Base-by-base conservation (phyloP, 1,140 invertebrate genomes). In the Calycopis cecrops region DNA sequence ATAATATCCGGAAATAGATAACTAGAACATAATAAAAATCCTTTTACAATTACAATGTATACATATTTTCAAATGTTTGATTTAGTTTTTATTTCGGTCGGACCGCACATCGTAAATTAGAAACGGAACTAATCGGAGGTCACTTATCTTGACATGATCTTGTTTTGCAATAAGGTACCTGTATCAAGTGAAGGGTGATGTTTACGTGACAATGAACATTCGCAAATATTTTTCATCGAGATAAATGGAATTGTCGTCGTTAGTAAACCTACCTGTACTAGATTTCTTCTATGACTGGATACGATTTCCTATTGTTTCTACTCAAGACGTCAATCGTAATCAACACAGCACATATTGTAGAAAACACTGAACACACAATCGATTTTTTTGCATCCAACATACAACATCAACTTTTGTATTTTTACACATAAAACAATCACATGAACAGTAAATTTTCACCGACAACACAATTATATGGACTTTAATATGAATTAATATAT, bases 281-380 rank as follows among this genome's bases (percentile, higher is more conserved):
- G 9, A 34, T 54, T 35, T 54, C 48, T 48, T 58, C 42, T 60
- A 16, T 14, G 17, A 44, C 16, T 44, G 9, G 40, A 44, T 62
- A 63, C 62, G 59, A 78, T 82, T 79, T 76, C 73, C 75, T 84
- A 74, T 78, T 81, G 76, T 82, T 85, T 67, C 40, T 60, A 63
- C 67, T 73, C 65, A 66, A 82, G 73, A 82, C 78, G 79, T 83
- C 80, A 86, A 77, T 77, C 72, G 79, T 73, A 79, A 83, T 86
- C 72, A 85, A 81, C 79, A 85, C 78, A 71, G 72, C 78, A 82
- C 80, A 84, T 86, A 83, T 76, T 83, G 80, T 76, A 60, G 63
- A 50, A 67, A 63, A 63, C 65, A 73, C 68, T 71, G 59, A 56
- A 67, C 65, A 74, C 73, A 77, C 64, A 68, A 77, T 80, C 65